Evolutionary conservation across 2,113 vertebrate genomes (phyloP), one percentile per base, ranked within the genome.

Genomic region (Marmota monax): DNA sequence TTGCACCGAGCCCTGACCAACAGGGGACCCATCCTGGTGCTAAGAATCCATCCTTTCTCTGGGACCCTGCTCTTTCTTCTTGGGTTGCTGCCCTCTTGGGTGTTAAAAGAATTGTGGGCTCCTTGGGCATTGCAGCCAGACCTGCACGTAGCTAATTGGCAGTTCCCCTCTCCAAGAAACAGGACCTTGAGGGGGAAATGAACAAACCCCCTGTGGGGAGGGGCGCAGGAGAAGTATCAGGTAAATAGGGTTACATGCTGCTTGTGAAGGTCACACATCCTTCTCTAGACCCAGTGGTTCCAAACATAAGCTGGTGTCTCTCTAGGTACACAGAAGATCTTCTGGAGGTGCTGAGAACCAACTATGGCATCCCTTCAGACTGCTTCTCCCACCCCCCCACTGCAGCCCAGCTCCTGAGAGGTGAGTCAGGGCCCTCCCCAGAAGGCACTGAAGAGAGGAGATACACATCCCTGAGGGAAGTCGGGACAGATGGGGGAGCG

Each of bases 341-440:
- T 88, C 91, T 99, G 92, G 97, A 98, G 74, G 65, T 98, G 73
- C 95, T 99, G 94, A 97, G 98, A 10, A 91, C 53, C 83, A 99
- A 99, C 23, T 98, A 98, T 96, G 99, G 98, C 8, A 56, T 99
- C 48, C 97, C 98, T 0, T 61, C 94, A 2, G 98, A 97, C 69
- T 99, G 99, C 96, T 98, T 99, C 97, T 98, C 98, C 45, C 32
- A 97, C 29, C 98, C 99, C 0, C 99, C 98, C 53, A 97, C 96
- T 2, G 97, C 98, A 45, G 2, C 83, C 92, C 98, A 98, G 12
- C 98, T 98, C 96, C 97, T 99, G 82, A 96, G 96, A 25, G 95
- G 99, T 99, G 98, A 88, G 99, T 98, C 80, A 16, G 56, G 32
- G 74, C 7, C 14, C 7, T 34, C 34, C 27, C 48, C 51, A 9